Base-by-base conservation (phyloP, 2,797 vertebrate species). In the Gadopsis marmoratus region DNA sequence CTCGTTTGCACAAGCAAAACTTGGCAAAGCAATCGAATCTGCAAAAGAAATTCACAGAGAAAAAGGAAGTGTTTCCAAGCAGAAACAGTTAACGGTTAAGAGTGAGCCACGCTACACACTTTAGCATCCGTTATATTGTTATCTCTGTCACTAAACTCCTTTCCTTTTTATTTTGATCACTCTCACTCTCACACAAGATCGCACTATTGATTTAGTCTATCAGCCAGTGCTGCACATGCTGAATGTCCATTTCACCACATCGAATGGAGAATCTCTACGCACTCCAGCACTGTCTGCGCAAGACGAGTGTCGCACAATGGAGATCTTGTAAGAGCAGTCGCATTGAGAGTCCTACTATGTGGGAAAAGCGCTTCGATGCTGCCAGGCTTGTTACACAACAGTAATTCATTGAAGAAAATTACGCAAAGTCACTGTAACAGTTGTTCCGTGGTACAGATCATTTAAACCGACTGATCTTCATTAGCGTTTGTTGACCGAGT, bases 241-340 rank as follows among this genome's bases (percentile, higher is more conserved):
- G 29, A 48, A 23, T 21, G 5, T 60, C 21, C 0, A 12, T 55
- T 70, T 71, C 12, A 74, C 76, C 68, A 68, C 23, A 75, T 26
- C 53, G 9, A 86, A 74, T 76, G 14, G 43, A 47, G 45, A 6
- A 16, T 79, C 61, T 50, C 45, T 23, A 1, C 21, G 29, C 54
- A 39, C 64, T 63, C 17, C 14, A 62, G 29, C 56, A 14, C 43
- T 4, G 47, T 62, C 47, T 33, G 37, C 76, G 53, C 53, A 48
- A 45, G 37, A 70, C n/a, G 2, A 21, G 61, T 4, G 35, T 50
- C 5, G 13, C 5, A 90, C 80, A 89, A 79, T 74, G 82, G 13
- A 29, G 50, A 47, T 16, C 67, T 81, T 90, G 82, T 90, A 2
- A 1, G 29, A 71, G n/a, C 73, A 55, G 61, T n/a, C 1, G n/a